phyloP scores from a whole-genome alignment of 2,888 invertebrate species.

The Drosophila macrospina region DNA sequence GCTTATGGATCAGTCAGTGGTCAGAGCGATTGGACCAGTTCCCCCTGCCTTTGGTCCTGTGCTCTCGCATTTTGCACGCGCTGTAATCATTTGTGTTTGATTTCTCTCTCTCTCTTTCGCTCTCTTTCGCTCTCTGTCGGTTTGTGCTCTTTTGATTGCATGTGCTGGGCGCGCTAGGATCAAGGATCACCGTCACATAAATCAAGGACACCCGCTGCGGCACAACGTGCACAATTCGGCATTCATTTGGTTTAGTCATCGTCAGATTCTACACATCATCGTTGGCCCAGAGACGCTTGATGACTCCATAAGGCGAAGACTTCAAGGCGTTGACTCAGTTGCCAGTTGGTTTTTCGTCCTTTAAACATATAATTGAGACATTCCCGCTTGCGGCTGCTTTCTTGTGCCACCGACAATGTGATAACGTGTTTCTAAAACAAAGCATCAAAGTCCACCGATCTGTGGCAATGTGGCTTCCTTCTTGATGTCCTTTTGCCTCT shows the following conservation, averaged over 20 bases:
- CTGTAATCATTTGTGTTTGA: conserved; percentile 53
- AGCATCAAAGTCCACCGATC: conserved; percentile 71
- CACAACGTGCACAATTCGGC: conserved; percentile 69
- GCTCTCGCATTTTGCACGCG: conserved; percentile 71
- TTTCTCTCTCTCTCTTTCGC: conserved; percentile 15
- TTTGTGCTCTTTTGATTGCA: conserved; percentile 55
- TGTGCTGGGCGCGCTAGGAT: conserved; percentile 62
- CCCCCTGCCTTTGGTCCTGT: conserved; percentile 24
- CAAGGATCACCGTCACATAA: conserved; percentile 72
- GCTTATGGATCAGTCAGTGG: conserved; percentile 46
- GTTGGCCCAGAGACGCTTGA: conserved; percentile 14
- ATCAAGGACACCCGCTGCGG: conserved; percentile 79
- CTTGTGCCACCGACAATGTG: conserved; percentile 64
- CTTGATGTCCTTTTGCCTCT: conserved; percentile 30
- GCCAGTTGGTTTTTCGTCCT: conserved; percentile 6
- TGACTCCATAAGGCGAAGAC: conserved; percentile 35
- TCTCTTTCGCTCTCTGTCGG: conserved; percentile 3
- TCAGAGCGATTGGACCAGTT: conserved; percentile 11
- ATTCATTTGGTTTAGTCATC: conserved; percentile 61
- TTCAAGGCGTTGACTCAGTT: conserved; percentile 44
- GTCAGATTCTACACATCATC: conserved; percentile 22
- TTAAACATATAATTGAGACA: conserved; percentile 52
- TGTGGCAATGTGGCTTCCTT: conserved; percentile 43
- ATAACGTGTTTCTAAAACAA: conserved; percentile 68
- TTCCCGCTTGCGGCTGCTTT: conserved; percentile 60